Evolutionary conservation across 2,113 vertebrate genomes (phyloP).

Genomic region (Mormoops blainvillei): DNA sequence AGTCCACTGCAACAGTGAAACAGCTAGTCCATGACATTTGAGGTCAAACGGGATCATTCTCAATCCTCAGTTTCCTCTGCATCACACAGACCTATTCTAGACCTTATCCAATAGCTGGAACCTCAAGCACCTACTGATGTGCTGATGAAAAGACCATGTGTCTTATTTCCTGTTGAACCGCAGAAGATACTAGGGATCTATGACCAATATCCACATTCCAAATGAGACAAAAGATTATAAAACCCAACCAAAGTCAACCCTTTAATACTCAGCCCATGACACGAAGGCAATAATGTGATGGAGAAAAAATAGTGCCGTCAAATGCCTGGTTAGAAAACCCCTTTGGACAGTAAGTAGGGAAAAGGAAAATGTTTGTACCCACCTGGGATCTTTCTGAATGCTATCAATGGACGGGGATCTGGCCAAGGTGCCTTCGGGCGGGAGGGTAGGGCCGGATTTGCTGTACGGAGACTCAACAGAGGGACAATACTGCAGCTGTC

Average conservation of each 20-base stretch:
- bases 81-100: not conserved
- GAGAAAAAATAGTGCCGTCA: not conserved
- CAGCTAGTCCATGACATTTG: rapidly evolving
- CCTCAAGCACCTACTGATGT: not conserved
- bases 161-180: not conserved
- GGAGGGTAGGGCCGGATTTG: conserved; percentile 98
- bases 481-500: conserved; percentile 98
- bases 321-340: not conserved
- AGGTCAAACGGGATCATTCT: not conserved
- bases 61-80: too few relatives aligned
- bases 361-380: conserved; percentile 77
- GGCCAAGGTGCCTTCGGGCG: conserved; percentile 95
- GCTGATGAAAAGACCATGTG: not conserved
- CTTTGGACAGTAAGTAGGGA: not conserved
- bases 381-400: conserved; percentile 99
- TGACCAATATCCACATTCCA: not conserved
- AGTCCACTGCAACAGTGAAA: not conserved
- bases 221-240: not conserved
- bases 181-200: not conserved
- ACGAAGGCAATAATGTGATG: rapidly evolving
- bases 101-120: not conserved
- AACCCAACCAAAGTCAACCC: not conserved
- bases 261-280: not conserved
- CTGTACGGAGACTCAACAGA: conserved; percentile 99
- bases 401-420: conserved; percentile 98